Percentiles rank a stretch among this genome's conserved stretches.
phyloP scores from a whole-genome alignment of 2,113 vertebrate species.

The Falco punctatus region DNA sequence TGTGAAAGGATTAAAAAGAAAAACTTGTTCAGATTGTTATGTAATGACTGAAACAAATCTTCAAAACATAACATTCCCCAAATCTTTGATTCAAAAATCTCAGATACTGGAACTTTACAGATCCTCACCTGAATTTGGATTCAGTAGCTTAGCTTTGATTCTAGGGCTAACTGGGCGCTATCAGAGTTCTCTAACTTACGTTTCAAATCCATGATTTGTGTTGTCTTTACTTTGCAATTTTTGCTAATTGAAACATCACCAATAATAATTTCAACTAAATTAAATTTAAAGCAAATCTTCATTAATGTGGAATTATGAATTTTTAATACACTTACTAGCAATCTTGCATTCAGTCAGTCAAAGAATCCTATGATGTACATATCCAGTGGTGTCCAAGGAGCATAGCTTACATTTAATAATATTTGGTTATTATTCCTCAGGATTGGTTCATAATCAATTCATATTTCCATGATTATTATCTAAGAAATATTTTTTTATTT shows the following conservation, averaged over 20 bases:
- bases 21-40: not conserved
- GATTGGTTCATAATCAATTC: not conserved
- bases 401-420: not conserved
- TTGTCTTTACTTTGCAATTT: not conserved
- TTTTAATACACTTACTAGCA: not conserved
- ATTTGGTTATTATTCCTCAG: not conserved
- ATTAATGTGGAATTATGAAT: not conserved
- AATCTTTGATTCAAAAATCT: not conserved
- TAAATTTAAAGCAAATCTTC: not conserved
- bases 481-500: not conserved
- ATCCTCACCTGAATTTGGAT: not conserved
- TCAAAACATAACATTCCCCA: not conserved
- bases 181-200: not conserved
- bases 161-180: not conserved
- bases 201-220: not conserved
- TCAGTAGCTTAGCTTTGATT: accelerated
- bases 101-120: not conserved
- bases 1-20: not conserved
- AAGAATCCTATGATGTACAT: not conserved
- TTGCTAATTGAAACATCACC: not conserved
- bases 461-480: not conserved
- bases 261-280: not conserved
- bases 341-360: not conserved
- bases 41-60: not conserved
- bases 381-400: not conserved